phyloP scores from a whole-genome alignment of 2,113 vertebrate species.

The Pungitius pungitius region DNA sequence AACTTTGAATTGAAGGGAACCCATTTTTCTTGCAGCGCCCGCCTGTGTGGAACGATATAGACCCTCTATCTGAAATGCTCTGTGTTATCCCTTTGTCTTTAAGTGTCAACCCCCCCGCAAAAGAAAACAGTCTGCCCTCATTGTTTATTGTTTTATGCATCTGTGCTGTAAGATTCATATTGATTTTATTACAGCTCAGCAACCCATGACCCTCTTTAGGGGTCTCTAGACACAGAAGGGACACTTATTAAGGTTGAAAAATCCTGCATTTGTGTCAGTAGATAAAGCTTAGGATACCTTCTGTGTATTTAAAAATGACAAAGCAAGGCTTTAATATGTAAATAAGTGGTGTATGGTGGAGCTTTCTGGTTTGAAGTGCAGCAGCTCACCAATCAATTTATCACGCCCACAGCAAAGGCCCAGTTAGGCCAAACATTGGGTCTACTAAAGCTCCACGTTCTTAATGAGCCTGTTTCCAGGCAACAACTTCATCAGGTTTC shows the following conservation, averaged over 20 bases:
- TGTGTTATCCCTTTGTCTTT: not conserved
- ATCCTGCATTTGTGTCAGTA: not conserved
- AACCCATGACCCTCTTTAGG: not conserved
- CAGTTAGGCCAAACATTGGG: constrained; percentile 3
- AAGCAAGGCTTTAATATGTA: constrained; percentile 25
- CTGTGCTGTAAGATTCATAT: not conserved
- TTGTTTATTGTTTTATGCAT: not conserved
- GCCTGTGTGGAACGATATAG: not conserved
- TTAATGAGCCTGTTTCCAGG: constrained; percentile 51
- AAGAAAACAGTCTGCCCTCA: not conserved
- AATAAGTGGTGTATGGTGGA: constrained; percentile 7
- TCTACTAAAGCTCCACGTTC: constrained; percentile 18
- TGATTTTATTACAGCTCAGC: not conserved
- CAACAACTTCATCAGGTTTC: constrained; percentile 49
- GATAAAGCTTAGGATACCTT: constrained; percentile 1
- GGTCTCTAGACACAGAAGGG: not conserved
- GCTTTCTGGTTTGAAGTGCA: constrained; percentile 21
- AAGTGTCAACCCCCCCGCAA: not conserved
- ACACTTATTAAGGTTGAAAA: not conserved
- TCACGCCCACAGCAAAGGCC: not conserved
- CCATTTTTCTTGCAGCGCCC: not conserved
- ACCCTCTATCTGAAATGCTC: not conserved
- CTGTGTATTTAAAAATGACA: constrained; percentile 2
- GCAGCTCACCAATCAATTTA: constrained; percentile 18
- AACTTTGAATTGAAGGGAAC: not conserved